Percentiles rank a stretch among this genome's conserved stretches.
phyloP scores from a whole-genome alignment of 2,113 vertebrate genomes.

The Pelvicachromis taeniatus region DNA sequence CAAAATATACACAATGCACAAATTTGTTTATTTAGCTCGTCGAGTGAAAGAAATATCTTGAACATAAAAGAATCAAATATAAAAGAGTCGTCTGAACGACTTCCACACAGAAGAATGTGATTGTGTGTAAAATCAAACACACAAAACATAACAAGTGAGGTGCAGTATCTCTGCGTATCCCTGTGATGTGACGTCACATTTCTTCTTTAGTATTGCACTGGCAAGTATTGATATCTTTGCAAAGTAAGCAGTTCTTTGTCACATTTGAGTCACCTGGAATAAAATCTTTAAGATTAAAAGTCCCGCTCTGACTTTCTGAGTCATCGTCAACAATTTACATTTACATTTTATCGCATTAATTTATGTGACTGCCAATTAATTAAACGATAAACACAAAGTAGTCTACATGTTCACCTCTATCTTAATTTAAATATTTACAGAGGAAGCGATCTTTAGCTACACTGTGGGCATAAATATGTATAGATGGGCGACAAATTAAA shows the following conservation, averaged over 20 bases:
- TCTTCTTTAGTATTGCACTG: constrained; percentile 5
- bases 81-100: background rate
- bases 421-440: background rate
- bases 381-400: background rate
- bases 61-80: background rate
- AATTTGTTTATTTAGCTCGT: constrained; percentile 37
- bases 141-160: background rate
- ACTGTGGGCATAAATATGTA: background rate
- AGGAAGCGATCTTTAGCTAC: background rate
- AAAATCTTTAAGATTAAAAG: background rate
- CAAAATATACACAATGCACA: constrained; percentile 1
- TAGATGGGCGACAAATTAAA: background rate
- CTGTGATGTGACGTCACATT: background rate
- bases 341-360: background rate
- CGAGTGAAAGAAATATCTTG: background rate
- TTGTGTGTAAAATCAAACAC: background rate
- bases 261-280: background rate
- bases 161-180: background rate
- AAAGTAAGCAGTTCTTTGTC: background rate
- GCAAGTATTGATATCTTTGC: background rate
- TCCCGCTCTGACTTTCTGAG: constrained; percentile 40
- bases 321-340: constrained; percentile 22
- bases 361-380: background rate
- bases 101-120: background rate
- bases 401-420: background rate